Evolutionary conservation across 2,797 vertebrate genomes (phyloP).

Genomic region (Enteromius afrohamiltoni): DNA sequence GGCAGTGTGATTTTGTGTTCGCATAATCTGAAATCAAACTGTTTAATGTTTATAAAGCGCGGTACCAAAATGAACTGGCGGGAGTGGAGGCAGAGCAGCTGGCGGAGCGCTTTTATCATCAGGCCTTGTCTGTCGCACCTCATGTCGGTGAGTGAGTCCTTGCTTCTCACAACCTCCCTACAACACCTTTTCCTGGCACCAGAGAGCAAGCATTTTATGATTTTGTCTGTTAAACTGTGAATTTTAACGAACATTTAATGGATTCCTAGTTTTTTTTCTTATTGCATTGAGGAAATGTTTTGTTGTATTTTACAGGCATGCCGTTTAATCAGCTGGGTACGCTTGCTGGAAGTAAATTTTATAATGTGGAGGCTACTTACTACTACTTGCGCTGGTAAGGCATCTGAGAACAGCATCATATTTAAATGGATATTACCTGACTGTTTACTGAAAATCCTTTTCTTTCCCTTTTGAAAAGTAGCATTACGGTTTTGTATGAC

Average conservation of each 20-base stretch:
- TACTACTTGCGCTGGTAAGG: constrained; percentile 97
- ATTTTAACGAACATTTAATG: constrained; percentile 21
- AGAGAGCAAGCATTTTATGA: constrained; percentile 7
- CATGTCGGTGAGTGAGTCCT: constrained; percentile 87
- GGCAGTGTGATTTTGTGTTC: neutral
- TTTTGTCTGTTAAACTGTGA: neutral
- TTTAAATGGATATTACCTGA: neutral
- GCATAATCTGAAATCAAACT: neutral
- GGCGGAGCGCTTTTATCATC: constrained; percentile 95
- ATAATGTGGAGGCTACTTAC: constrained; percentile 95
- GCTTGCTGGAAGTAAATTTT: constrained; percentile 93
- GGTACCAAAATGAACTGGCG: constrained; percentile 96
- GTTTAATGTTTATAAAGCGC: constrained; percentile 75
- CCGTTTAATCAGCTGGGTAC: constrained; percentile 98
- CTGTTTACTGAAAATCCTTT: neutral
- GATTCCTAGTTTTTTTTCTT: neutral
- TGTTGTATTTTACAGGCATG: constrained; percentile 82
- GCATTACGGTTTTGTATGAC: neutral
- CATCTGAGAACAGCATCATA: neutral
- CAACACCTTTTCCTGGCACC: constrained; percentile 25
- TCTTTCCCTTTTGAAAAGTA: neutral
- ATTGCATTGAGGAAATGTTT: constrained; percentile 1
- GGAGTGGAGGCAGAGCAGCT: constrained; percentile 94
- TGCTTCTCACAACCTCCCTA: neutral
- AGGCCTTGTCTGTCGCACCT: constrained; percentile 92